Conservation (phyloP, 2,888 invertebrate species). For the Ormyrus nitidulus region DNA sequence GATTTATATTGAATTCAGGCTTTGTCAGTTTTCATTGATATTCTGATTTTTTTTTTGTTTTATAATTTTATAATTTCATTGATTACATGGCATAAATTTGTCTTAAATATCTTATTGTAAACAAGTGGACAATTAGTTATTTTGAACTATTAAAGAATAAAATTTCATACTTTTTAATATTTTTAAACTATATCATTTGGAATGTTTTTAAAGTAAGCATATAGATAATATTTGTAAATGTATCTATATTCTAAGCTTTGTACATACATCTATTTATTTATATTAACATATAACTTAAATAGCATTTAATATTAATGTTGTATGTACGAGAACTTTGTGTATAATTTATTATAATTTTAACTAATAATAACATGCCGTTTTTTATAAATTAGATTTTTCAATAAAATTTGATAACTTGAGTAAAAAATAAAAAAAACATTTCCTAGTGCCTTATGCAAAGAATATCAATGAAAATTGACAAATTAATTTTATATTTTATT, state of each 20-base stretch:
- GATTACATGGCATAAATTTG: neutral
- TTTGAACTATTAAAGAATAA: no score
- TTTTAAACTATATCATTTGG: neutral
- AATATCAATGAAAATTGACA: conserved; percentile 43
- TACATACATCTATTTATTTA: no score
- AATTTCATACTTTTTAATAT: no score
- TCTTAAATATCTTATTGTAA: neutral
- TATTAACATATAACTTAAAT: no score
- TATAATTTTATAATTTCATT: neutral
- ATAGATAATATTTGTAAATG: neutral
- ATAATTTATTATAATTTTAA: no score
- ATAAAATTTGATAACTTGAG: no score
- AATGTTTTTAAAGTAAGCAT: neutral
- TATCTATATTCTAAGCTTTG: neutral
- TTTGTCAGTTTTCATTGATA: conserved; percentile 48
- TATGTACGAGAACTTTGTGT: no score
- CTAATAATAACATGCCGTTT: no score
- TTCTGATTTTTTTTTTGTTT: conserved; percentile 27
- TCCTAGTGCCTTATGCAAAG: neutral
- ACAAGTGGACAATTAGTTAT: no score
- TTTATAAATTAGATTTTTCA: no score
- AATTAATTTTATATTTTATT: conserved; percentile 51
- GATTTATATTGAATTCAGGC: conserved; percentile 51
- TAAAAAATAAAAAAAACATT: neutral
- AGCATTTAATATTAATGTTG: no score